Conservation (phyloP, 2,888 invertebrate species). For the Melieria crassipennis region DNA sequence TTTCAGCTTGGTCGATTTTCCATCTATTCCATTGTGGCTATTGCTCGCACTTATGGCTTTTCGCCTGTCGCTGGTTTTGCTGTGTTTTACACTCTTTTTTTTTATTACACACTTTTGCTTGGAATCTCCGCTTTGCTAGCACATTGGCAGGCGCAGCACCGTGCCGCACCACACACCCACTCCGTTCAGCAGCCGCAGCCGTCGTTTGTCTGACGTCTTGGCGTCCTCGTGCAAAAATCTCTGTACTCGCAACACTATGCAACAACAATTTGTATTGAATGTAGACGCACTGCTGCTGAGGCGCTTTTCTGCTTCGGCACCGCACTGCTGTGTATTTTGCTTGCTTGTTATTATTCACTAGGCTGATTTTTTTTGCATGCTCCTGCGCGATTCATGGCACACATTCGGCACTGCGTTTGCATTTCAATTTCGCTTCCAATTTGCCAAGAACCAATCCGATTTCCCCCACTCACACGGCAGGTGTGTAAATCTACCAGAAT, state of each 20-base stretch:
- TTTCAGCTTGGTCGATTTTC: neutral
- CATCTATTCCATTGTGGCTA: neutral
- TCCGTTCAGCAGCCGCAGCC: constrained; percentile 3
- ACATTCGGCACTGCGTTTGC: neutral
- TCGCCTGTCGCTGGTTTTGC: no score
- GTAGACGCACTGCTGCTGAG: no score
- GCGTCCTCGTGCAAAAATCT: no score
- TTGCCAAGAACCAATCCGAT: constrained; percentile 18
- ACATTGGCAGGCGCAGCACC: neutral
- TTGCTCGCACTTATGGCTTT: neutral
- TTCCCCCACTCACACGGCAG: neutral
- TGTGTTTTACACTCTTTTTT: neutral
- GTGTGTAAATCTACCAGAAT: neutral
- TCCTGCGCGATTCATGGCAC: no score
- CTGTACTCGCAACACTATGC: no score
- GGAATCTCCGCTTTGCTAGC: neutral
- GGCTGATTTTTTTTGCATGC: no score
- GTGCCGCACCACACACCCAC: constrained; percentile 6
- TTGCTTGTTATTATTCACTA: no score
- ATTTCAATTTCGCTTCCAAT: constrained; percentile 11
- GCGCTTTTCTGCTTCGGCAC: no score
- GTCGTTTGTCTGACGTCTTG: constrained; percentile 10
- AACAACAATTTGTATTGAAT: neutral
- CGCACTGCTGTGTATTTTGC: no score
- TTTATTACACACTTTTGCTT: constrained; percentile 8